Evolutionary conservation across 2,888 invertebrate species (phyloP).

Genomic region (Synanthedon vespiformis): DNA sequence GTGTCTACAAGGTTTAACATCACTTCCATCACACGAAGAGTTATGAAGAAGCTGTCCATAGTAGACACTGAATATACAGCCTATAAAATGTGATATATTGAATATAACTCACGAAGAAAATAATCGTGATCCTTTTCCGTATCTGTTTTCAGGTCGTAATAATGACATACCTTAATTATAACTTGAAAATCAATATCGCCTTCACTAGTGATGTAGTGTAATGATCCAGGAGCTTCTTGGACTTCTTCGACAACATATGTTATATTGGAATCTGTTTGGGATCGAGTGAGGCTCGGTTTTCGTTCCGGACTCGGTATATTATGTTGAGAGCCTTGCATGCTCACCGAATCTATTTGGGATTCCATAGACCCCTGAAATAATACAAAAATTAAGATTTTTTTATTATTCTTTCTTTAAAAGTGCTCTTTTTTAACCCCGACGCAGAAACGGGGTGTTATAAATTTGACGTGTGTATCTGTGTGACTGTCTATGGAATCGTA

Average conservation of each 20-base stretch:
- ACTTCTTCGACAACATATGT: slow-evolving; percentile 88
- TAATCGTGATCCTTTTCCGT: background rate
- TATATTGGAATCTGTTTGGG: slow-evolving; percentile 93
- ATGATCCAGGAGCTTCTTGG: slow-evolving; percentile 88
- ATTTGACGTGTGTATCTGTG: too few relatives aligned
- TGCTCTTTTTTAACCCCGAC: too few relatives aligned
- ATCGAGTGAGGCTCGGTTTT: slow-evolving; percentile 81
- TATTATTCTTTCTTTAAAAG: too few relatives aligned
- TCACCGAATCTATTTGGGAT: slow-evolving; percentile 83
- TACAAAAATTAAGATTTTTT: background rate
- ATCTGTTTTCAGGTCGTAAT: background rate
- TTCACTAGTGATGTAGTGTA: slow-evolving; percentile 93
- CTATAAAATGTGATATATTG: slow-evolving; percentile 39
- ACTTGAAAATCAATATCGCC: slow-evolving; percentile 94
- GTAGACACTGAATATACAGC: slow-evolving; percentile 89
- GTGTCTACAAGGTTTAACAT: slow-evolving; percentile 93
- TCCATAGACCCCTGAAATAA: slow-evolving; percentile 80
- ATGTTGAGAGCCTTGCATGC: slow-evolving; percentile 72
- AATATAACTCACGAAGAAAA: background rate
- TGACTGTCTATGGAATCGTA: too few relatives aligned
- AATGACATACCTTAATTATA: slow-evolving; percentile 76
- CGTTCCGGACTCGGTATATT: slow-evolving; percentile 70
- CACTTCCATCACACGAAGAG: slow-evolving; percentile 90
- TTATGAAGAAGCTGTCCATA: slow-evolving; percentile 86
- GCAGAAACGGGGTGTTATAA: too few relatives aligned